Evolutionary conservation across 2,888 invertebrate species (phyloP).

Genomic region (Melieria omissa): DNA sequence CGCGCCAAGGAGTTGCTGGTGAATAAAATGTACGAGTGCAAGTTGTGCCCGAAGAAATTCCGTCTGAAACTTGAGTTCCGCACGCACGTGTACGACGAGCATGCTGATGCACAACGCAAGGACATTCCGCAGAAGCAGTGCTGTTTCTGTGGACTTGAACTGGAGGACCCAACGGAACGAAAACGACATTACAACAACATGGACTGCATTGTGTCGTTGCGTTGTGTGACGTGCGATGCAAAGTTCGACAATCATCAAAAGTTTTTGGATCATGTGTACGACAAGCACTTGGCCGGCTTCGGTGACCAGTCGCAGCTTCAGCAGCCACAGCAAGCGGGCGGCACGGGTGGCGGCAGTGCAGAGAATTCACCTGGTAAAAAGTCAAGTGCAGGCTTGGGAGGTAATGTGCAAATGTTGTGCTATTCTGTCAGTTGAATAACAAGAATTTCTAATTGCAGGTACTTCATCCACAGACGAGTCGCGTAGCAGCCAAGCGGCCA

Average conservation of each 20-base stretch:
- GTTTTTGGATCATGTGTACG: slow-evolving; percentile 66
- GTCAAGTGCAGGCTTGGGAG: slow-evolving; percentile 31
- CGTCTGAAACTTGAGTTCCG: slow-evolving; percentile 66
- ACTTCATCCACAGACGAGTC: slow-evolving; percentile 58
- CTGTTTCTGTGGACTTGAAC: slow-evolving; percentile 63
- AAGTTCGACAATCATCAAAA: slow-evolving; percentile 65
- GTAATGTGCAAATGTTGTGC: slow-evolving; percentile 4
- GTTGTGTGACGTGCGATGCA: slow-evolving; percentile 66
- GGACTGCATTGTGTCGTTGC: slow-evolving; percentile 65
- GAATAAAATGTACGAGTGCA: slow-evolving; percentile 66
- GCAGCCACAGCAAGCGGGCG: slow-evolving; percentile 2
- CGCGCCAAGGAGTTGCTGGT: slow-evolving; percentile 66
- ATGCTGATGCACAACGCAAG: slow-evolving; percentile 64
- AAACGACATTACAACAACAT: slow-evolving; percentile 67
- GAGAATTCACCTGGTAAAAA: slow-evolving; percentile 55
- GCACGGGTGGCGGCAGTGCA: slow-evolving; percentile 32
- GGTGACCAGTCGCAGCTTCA: slow-evolving; percentile 36
- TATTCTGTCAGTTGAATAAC: too few species aligned
- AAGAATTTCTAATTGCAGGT: slow-evolving; percentile 39
- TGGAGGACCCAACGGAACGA: slow-evolving; percentile 64
- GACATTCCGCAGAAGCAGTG: slow-evolving; percentile 64
- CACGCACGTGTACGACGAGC: slow-evolving; percentile 66
- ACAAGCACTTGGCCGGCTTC: slow-evolving; percentile 60
- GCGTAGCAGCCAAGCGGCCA: slow-evolving; percentile 46
- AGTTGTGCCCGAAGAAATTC: slow-evolving; percentile 64